Conservation (phyloP, 2,113 vertebrate genomes). For the Pedetes capensis region DNA sequence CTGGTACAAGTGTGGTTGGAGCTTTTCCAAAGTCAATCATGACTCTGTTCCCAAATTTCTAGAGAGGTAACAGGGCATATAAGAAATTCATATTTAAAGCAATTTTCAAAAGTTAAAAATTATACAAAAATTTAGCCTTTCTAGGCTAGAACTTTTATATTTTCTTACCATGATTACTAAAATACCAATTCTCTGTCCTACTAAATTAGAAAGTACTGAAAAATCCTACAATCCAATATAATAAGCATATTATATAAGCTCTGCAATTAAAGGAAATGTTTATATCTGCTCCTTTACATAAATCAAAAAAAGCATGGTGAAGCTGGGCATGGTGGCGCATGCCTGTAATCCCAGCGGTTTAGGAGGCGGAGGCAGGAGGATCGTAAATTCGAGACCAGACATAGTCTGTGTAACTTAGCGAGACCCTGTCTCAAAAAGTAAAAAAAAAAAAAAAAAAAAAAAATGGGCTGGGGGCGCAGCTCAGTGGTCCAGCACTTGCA, state of each 20-base stretch:
- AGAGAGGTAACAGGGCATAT: background rate
- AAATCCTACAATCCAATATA: background rate
- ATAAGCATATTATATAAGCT: background rate
- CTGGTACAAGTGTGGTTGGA: background rate
- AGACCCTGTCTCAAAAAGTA: no score
- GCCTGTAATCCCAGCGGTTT: no score
- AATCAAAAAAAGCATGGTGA: background rate
- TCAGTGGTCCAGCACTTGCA: no score
- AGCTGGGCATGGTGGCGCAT: no score
- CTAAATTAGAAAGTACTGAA: constrained; percentile 10
- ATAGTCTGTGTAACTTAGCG: no score
- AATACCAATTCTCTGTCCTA: background rate
- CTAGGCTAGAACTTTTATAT: background rate
- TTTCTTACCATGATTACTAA: background rate
- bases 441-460: no score
- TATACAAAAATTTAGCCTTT: background rate
- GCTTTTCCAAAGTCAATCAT: background rate
- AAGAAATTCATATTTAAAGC: background rate
- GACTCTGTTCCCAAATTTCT: background rate
- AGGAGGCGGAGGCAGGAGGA: no score
- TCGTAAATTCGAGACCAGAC: no score
- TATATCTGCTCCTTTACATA: background rate
- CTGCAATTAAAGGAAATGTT: background rate
- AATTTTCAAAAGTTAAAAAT: background rate
- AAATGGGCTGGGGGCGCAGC: no score